Percentiles rank a stretch among this genome's conserved stretches.
Evolutionary conservation across 2,113 vertebrate genomes (phyloP).

Genomic region (Trichechus manatus): DNA sequence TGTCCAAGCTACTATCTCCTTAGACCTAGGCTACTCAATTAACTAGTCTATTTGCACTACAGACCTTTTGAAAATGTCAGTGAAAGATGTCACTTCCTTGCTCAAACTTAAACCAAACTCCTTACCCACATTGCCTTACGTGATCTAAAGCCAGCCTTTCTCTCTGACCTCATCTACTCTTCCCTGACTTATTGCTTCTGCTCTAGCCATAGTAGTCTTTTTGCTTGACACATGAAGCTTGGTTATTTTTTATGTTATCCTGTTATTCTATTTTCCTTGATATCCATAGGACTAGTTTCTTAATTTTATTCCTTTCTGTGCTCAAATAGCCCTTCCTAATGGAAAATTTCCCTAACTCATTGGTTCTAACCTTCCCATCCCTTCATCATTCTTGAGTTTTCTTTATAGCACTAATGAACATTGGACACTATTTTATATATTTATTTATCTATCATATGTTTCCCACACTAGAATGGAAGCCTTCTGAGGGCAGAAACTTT

Average conservation of each 20-base stretch:
- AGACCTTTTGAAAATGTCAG: neutral
- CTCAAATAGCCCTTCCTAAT: neutral
- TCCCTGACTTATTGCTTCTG: neutral
- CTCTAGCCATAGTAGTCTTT: neutral
- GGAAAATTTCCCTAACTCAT: neutral
- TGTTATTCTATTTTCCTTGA: neutral
- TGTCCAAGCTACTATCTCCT: neutral
- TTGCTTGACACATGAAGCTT: neutral
- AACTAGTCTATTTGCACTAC: neutral
- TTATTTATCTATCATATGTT: conserved; percentile 40
- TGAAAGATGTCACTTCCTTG: neutral
- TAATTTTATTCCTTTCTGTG: neutral
- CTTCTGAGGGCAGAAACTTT: neutral
- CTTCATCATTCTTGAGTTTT: neutral
- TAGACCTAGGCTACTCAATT: neutral
- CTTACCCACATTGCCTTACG: neutral
- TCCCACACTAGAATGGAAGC: neutral
- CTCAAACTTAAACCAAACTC: neutral
- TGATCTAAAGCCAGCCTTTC: neutral
- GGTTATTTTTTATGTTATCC: neutral
- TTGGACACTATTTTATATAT: neutral
- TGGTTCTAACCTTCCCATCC: neutral
- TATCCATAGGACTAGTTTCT: neutral
- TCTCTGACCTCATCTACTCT: neutral
- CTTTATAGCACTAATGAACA: neutral